Percentiles rank a stretch among this genome's conserved stretches.
phyloP scores from a whole-genome alignment of 2,888 invertebrate species.

The Pycnomerus fuliginosus region DNA sequence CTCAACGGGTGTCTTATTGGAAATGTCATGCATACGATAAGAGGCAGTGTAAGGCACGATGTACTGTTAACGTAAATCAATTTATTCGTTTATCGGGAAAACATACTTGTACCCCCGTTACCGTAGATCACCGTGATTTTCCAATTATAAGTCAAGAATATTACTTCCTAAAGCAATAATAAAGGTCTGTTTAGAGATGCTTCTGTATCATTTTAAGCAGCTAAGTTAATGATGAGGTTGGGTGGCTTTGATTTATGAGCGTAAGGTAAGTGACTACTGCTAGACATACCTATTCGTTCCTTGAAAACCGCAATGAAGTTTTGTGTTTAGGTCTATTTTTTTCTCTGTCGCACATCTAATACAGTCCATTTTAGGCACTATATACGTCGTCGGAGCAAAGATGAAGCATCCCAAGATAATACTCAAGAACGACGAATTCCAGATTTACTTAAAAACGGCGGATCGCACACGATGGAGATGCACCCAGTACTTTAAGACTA shows the following conservation, averaged over 20 bases:
- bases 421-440: no score
- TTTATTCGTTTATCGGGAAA: conserved; percentile 35
- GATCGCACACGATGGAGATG: conserved; percentile 37
- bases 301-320: no score
- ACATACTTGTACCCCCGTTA: conserved; percentile 35
- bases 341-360: no score
- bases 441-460: no score
- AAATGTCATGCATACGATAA: conserved; percentile 47
- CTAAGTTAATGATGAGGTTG: no score
- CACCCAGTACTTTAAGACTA: conserved; percentile 31
- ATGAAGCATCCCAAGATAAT: no score
- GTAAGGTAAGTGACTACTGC: no score
- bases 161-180: conserved; percentile 5
- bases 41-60: conserved; percentile 46
- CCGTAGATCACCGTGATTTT: conserved; percentile 11
- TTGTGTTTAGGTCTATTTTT: no score
- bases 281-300: no score
- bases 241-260: no score
- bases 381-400: conserved; percentile 33
- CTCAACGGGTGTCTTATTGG: conserved; percentile 47
- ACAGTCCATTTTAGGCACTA: conserved; percentile 33
- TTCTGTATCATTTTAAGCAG: no score
- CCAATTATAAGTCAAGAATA: conserved; percentile 35
- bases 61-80: conserved; percentile 37
- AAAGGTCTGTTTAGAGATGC: no score